A percentile compares a stretch with the other conserved stretches of the same genome.
These are phyloP conservation scores for Magallana nippona DNA, from an alignment of 2,888 invertebrate species.

Conservation along the genomic window DNA sequence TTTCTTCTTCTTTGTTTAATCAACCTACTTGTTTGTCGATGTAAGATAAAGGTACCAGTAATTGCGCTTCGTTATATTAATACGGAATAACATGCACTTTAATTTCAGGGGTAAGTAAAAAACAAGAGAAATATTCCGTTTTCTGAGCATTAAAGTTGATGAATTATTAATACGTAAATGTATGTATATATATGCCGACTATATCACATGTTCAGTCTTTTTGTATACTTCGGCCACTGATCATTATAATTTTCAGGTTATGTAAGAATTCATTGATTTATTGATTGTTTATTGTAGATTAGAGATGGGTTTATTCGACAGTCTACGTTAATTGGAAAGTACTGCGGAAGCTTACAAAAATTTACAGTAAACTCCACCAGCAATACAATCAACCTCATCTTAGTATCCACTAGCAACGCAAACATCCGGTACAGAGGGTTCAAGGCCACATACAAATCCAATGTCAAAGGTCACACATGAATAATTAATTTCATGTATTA, in stretches of 20 bases:
- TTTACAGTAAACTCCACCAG: constrained; percentile 33
- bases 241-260: too few relatives aligned
- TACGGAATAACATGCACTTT: too few relatives aligned
- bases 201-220: too few relatives aligned
- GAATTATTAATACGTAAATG: too few relatives aligned
- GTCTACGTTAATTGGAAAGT: constrained; percentile 34
- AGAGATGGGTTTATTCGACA: constrained; percentile 37
- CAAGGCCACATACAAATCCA: constrained; percentile 7
- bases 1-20: not conserved
- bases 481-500: not conserved
- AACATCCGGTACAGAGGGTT: constrained; percentile 26
- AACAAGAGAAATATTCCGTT: too few relatives aligned
- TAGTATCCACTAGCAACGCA: constrained; percentile 25
- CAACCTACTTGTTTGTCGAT: not conserved
- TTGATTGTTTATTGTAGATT: constrained; percentile 8
- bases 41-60: not conserved
- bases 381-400: constrained; percentile 10
- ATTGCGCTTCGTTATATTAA: too few relatives aligned
- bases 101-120: too few relatives aligned
- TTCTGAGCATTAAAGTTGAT: too few relatives aligned
- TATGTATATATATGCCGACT: too few relatives aligned
- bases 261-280: not conserved
- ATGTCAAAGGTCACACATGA: not conserved
- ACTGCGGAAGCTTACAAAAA: constrained; percentile 1
- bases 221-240: too few relatives aligned